Base-by-base conservation (phyloP, 2,113 vertebrate species). In the Porphyrio hochstetteri region DNA sequence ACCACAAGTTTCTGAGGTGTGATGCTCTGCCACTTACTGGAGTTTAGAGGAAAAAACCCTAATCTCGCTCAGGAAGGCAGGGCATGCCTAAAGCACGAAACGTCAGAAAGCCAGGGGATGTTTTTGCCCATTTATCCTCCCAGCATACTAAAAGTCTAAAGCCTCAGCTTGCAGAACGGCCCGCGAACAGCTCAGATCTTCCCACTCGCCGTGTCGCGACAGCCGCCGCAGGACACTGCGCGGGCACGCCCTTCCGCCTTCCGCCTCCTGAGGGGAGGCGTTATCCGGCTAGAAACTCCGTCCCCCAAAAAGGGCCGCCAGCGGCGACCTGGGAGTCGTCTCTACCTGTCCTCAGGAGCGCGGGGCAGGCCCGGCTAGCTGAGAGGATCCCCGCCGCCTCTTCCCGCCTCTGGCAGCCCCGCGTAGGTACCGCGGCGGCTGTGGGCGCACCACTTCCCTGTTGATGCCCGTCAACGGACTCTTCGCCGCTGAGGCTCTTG, bases 1-100 rank as follows among this genome's bases (percentile, higher is more conserved):
- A 12, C 14, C 48, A 5, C 27, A 1, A 2, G 14, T 1, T 24
- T 9, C 3, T 1, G 46, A 2, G 12, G 28, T 1, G 3, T 1
- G 18, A 2, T 2, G 12, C 36, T 42, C 53, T 5, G 18, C 2
- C 35, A 1, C 55, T 11, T 3, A 2, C 24, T 14, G 60, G 5
- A 27, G 21, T 27, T 53, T 1, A 11, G 17, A 68, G 27, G 28
- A 60, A 36, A 65, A 25, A 17, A 3, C 13, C 7, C 44, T 46
- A 0, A 12, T 17, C 52, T 52, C 20, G 4, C 44, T 65, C 44
- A 12, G 35, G 3, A 8, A 56, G 11, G 10, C 10, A 20, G 13
- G 20, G 38, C 53, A 3, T 1, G 36, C 33, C 35, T 27, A 35
- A 19, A 75, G 61, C 31, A n/a, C 75, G 23, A 24, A 28, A 8